A percentile compares a stretch with the other conserved stretches of the same genome.
Conservation (phyloP, 2,888 invertebrate genomes). For the Eristalis intricaria region DNA sequence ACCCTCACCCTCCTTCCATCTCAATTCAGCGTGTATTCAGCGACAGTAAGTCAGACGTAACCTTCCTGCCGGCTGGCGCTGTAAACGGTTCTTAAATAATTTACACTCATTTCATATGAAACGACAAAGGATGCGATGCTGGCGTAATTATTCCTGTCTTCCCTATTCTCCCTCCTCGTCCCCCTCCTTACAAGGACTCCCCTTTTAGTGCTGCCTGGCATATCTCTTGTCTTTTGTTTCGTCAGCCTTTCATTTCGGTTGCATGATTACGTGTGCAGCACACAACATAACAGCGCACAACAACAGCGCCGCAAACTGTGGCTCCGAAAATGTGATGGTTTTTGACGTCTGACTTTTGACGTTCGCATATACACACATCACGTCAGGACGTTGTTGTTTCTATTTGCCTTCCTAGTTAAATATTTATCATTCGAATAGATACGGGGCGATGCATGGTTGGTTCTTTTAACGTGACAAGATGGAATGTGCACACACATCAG, state of each 20-base stretch:
- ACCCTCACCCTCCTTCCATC: background rate
- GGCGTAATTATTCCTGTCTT: slow-evolving; percentile 36
- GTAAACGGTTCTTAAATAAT: slow-evolving; percentile 67
- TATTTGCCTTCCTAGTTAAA: slow-evolving; percentile 40
- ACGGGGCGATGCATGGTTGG: background rate
- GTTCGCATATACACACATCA: slow-evolving; percentile 1
- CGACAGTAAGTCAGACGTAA: slow-evolving; percentile 19
- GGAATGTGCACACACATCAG: background rate
- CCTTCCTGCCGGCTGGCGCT: slow-evolving; percentile 37
- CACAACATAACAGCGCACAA: background rate
- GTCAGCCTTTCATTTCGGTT: background rate
- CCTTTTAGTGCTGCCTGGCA: slow-evolving; percentile 25
- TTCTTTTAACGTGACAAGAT: background rate
- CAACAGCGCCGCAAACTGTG: background rate
- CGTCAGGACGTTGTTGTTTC: slow-evolving; percentile 8
- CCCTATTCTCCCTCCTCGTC: background rate
- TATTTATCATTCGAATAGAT: slow-evolving; percentile 36
- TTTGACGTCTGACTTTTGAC: slow-evolving; percentile 39
- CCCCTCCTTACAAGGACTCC: slow-evolving; percentile 39
- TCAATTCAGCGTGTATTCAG: slow-evolving; percentile 20
- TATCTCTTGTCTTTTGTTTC: slow-evolving; percentile 30
- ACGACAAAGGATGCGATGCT: background rate
- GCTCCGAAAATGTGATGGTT: slow-evolving; percentile 24
- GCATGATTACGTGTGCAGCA: background rate
- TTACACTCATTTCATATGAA: slow-evolving; percentile 51